Percentiles rank a stretch among this genome's conserved stretches.
Evolutionary conservation across 1,140 invertebrate species (phyloP).

Genomic region (Magallana angulata): DNA sequence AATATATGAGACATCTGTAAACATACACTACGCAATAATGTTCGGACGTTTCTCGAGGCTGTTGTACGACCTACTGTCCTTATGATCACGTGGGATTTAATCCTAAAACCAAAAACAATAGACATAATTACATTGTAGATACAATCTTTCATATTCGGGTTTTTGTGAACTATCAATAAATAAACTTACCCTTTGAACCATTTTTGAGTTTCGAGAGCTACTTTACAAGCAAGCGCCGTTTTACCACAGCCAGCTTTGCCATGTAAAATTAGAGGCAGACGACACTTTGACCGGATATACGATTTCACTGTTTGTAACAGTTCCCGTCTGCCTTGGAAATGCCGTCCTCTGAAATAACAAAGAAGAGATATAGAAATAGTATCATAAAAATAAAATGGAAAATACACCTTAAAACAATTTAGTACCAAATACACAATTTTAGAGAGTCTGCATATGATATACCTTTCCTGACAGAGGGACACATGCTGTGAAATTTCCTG

Average conservation of each 20-base stretch:
- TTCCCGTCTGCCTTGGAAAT: conserved; percentile 76
- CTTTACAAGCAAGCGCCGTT: conserved; percentile 87
- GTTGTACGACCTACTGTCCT: conserved; percentile 84
- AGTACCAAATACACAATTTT: neutral
- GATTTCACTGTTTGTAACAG: conserved; percentile 75
- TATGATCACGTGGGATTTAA: conserved; percentile 76
- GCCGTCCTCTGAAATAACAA: conserved; percentile 63
- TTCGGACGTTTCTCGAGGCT: conserved; percentile 82
- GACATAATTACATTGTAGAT: neutral
- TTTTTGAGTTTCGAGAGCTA: conserved; percentile 84
- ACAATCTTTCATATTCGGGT: neutral
- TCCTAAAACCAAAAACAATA: conserved; percentile 47
- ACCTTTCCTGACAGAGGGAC: conserved; percentile 74
- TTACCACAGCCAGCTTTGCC: conserved; percentile 90
- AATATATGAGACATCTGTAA: conserved; percentile 71
- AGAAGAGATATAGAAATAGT: neutral
- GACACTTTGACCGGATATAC: conserved; percentile 85
- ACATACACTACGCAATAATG: conserved; percentile 70
- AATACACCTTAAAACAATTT: neutral
- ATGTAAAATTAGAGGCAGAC: conserved; percentile 85
- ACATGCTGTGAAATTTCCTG: conserved; percentile 82
- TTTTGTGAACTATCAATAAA: neutral
- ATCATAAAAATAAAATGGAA: too few relatives aligned
- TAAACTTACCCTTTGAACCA: conserved; percentile 81
- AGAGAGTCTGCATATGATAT: neutral